A percentile compares a stretch with the other conserved stretches of the same genome.
Evolutionary conservation across 2,797 vertebrate species (phyloP).

Genomic region (Aulostomus chinensis): DNA sequence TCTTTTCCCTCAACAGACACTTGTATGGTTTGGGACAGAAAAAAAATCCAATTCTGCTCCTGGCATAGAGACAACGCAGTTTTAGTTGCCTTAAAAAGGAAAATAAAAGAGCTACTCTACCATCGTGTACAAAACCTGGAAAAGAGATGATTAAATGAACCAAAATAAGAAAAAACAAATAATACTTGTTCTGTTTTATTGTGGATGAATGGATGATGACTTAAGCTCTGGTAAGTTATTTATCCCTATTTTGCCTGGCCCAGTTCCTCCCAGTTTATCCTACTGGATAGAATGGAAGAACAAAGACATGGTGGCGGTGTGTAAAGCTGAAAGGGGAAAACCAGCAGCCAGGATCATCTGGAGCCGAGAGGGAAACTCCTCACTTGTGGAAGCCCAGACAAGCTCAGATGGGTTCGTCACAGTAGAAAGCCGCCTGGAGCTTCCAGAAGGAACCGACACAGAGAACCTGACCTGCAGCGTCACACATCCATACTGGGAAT

Average conservation of each 20-base stretch:
- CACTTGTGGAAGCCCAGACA: rapidly evolving
- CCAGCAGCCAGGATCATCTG: constrained; percentile 69
- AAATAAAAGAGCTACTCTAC: too few relatives aligned
- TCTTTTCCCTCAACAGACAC: too few relatives aligned
- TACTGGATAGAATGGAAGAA: constrained; percentile 10
- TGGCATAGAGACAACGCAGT: too few relatives aligned
- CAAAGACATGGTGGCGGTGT: constrained; percentile 56
- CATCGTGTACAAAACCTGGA: too few relatives aligned
- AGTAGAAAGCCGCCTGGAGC: constrained; percentile 46
- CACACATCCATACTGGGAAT: constrained; percentile 32
- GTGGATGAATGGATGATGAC: too few relatives aligned
- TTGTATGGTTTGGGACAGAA: too few relatives aligned
- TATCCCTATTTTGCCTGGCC: neutral
- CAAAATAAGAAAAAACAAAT: too few relatives aligned
- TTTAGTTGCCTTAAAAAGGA: too few relatives aligned
- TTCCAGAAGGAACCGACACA: constrained; percentile 2
- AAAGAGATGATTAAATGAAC: too few relatives aligned
- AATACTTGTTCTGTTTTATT: neutral
- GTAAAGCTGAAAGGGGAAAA: constrained; percentile 56
- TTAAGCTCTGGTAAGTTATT: too few relatives aligned
- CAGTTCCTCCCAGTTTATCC: constrained; percentile 41
- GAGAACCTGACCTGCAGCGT: constrained; percentile 57
- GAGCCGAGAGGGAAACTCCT: constrained; percentile 18
- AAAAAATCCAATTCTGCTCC: too few relatives aligned
- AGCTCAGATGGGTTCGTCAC: constrained; percentile 26